Conservation (phyloP, 2,888 invertebrate genomes). For the Formica aserva region DNA sequence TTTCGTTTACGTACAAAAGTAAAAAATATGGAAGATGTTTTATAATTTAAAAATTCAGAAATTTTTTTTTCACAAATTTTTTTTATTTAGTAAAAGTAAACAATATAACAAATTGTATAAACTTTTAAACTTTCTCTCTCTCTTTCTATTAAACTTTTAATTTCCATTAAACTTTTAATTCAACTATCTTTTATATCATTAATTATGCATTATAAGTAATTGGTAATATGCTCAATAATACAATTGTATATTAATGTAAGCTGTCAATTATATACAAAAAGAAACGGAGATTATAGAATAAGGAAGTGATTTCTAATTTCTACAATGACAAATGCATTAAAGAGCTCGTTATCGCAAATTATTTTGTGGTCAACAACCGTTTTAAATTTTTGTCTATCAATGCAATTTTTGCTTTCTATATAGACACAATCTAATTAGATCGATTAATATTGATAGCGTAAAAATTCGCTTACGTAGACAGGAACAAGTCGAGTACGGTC, state of each 20-base stretch:
- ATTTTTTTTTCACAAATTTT: neutral
- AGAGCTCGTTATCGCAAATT: neutral
- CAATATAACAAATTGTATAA: neutral
- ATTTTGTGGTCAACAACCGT: neutral
- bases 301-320: conserved; percentile 4
- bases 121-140: neutral
- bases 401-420: conserved; percentile 29
- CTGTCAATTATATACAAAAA: neutral
- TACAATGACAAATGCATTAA: conserved; percentile 17
- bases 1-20: neutral
- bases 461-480: conserved; percentile 29
- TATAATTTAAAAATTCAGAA: conserved; percentile 25
- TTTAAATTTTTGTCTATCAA: conserved; percentile 11
- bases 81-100: neutral
- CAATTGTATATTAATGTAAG: neutral
- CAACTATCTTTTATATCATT: neutral
- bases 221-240: neutral
- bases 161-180: neutral
- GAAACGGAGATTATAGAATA: neutral
- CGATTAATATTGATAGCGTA: conserved; percentile 51
- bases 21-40: conserved; percentile 26
- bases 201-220: neutral
- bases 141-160: neutral
- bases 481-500: neutral
- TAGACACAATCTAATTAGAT: conserved; percentile 30